phyloP scores from a whole-genome alignment of 2,888 invertebrate genomes.

The Lucinisca nassula region DNA sequence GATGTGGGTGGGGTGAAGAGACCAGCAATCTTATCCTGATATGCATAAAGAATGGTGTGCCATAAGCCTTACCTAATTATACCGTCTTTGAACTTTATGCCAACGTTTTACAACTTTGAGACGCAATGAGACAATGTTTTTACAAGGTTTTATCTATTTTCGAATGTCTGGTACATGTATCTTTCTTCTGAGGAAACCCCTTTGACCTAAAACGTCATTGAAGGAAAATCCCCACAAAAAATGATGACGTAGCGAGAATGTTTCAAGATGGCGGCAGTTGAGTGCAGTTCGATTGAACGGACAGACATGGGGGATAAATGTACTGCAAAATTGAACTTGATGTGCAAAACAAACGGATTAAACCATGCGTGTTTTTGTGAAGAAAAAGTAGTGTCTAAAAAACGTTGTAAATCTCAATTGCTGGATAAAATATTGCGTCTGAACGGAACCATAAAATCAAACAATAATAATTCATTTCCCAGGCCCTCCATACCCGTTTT shows the following conservation, averaged over 20 bases:
- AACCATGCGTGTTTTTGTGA: slow-evolving; percentile 78
- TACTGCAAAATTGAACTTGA: slow-evolving; percentile 74
- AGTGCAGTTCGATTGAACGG: slow-evolving; percentile 83
- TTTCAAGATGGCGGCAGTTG: slow-evolving; percentile 86
- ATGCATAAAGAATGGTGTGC: no score
- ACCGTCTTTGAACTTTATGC: no score
- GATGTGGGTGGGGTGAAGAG: no score
- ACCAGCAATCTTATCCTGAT: no score
- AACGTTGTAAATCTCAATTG: slow-evolving; percentile 73
- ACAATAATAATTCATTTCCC: slow-evolving; percentile 78
- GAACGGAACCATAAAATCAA: slow-evolving; percentile 77
- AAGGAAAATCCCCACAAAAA: slow-evolving; percentile 76
- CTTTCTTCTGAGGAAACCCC: background rate
- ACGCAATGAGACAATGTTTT: no score
- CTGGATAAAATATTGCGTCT: slow-evolving; percentile 73
- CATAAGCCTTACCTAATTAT: no score
- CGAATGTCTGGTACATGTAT: no score
- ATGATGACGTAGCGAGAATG: slow-evolving; percentile 79
- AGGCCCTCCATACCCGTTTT: slow-evolving; percentile 83
- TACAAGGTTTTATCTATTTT: no score
- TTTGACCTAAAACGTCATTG: background rate
- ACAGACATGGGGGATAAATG: slow-evolving; percentile 78
- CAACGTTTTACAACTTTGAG: no score
- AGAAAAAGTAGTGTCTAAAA: slow-evolving; percentile 76
- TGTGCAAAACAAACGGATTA: slow-evolving; percentile 84